Evolutionary conservation across 1,140 invertebrate genomes (phyloP), one percentile per base, ranked within the genome.

Genomic region (Tetramorium parvispinum): DNA sequence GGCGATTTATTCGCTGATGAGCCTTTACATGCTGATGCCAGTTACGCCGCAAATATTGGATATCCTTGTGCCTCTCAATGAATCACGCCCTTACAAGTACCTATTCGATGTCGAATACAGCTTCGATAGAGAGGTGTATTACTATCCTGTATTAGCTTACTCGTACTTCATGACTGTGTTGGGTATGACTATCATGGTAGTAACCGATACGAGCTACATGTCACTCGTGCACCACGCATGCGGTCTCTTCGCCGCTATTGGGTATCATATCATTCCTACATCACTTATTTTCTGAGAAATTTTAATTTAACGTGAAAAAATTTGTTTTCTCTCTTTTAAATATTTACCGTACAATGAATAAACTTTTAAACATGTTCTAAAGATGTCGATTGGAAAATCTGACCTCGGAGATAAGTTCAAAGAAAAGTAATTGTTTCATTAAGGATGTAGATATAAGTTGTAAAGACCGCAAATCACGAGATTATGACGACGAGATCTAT

Each of bases 31-130:
- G 21, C 16, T 70, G 37, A 70, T 70, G 11, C 32, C 63, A n/a
- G 13, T 70, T 27, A 68, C 10, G 16, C 78, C 78, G n/a, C 27
- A 70, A 43, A 57, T 70, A 81, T 70, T 81, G 16, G 3, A 70
- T 43, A 4, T 70, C 4, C 0, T 81, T 46, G n/a, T 55, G 8
- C 63, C 16, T 70, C 63, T 81, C 21, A 81, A 81, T 68, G 11
- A 70, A 55, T 81, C 77, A 3, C 59, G 77, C 13, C 59, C 77
- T 10, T 21, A 66, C 13, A 51, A 51, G 3, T 79, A 79, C 3
- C 13, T 79, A 0, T 79, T 53, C 8, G 27, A 79, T 24, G 1
- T 79, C 32, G 27, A 79, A 3, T 79, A 53, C 27, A 53, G 77
- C 21, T 66, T 79, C 1, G 77, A 66, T 4, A 79, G 32, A 11